A percentile compares a stretch with the other conserved stretches of the same genome.
These are phyloP conservation scores for Drosophila lacertosa DNA, from an alignment of 1,140 invertebrate species.

Conservation along the genomic window DNA sequence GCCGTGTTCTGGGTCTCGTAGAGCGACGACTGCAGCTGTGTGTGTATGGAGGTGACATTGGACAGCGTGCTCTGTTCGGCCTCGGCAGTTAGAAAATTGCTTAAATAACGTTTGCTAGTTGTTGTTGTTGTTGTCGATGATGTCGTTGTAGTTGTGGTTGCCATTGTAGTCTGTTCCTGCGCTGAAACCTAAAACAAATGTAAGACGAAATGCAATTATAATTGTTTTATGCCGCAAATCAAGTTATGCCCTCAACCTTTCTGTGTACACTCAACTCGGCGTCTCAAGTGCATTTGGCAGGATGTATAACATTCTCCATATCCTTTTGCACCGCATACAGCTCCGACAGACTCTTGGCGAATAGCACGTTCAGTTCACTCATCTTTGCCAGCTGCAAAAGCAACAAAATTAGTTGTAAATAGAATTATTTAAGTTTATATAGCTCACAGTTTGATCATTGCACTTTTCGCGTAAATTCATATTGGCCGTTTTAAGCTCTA, in stretches of 20 bases:
- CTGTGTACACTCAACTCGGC: constrained; percentile 68
- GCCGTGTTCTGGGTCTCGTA: constrained; percentile 72
- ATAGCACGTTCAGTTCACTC: constrained; percentile 75
- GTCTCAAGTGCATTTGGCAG: constrained; percentile 84
- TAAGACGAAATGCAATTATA: neutral
- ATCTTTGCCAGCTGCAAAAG: constrained; percentile 74
- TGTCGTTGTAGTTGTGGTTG: constrained; percentile 71
- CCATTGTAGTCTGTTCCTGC: constrained; percentile 74
- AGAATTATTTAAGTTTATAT: neutral
- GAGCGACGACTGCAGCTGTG: constrained; percentile 80
- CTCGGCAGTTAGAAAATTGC: constrained; percentile 72
- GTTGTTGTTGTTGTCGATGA: constrained; percentile 64
- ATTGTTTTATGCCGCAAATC: neutral
- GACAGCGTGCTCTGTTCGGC: constrained; percentile 83
- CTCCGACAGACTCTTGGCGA: constrained; percentile 76
- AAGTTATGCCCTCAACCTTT: constrained; percentile 52
- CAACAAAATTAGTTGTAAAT: neutral
- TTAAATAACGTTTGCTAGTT: constrained; percentile 80
- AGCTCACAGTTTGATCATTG: constrained; percentile 80
- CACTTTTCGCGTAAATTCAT: constrained; percentile 79
- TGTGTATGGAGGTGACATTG: constrained; percentile 82
- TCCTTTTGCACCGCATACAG: constrained; percentile 85
- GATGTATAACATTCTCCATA: constrained; percentile 84
- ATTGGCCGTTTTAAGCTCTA: constrained; percentile 81
- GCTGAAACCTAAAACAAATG: constrained; percentile 69